Conservation (phyloP, 2,888 invertebrate genomes). For the Argyra leucocephala region DNA sequence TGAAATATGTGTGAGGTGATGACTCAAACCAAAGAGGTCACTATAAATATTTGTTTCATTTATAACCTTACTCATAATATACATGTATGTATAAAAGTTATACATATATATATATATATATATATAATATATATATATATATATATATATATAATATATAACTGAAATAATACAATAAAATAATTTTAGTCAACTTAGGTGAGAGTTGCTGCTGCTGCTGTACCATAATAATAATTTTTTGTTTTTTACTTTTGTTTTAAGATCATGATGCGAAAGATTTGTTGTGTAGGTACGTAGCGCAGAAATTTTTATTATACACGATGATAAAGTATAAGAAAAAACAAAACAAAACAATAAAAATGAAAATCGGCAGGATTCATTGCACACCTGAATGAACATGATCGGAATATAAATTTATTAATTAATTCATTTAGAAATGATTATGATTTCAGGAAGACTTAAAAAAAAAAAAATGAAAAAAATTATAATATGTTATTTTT, state of each 20-base stretch:
- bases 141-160: too few relatives aligned
- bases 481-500: too few relatives aligned
- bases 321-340: not conserved
- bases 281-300: not conserved
- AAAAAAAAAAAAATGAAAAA: too few relatives aligned
- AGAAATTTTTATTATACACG: not conserved
- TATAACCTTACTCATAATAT: too few relatives aligned
- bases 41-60: not conserved
- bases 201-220: not conserved
- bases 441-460: not conserved
- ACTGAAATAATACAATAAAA: too few relatives aligned
- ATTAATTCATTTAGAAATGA: not conserved
- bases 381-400: constrained; percentile 1
- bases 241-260: too few relatives aligned
- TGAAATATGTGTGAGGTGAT: not conserved
- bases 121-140: not conserved
- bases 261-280: not conserved
- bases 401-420: constrained; percentile 1
- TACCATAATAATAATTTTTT: too few relatives aligned
- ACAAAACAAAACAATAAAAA: not conserved
- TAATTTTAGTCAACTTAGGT: not conserved
- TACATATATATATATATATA: not conserved
- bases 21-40: not conserved
- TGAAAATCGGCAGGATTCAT: not conserved
- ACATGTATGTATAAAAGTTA: not conserved